Percentiles rank a stretch among this genome's conserved stretches.
Evolutionary conservation across 2,797 vertebrate species (phyloP).

Genomic region (Peromyscus nudipes): DNA sequence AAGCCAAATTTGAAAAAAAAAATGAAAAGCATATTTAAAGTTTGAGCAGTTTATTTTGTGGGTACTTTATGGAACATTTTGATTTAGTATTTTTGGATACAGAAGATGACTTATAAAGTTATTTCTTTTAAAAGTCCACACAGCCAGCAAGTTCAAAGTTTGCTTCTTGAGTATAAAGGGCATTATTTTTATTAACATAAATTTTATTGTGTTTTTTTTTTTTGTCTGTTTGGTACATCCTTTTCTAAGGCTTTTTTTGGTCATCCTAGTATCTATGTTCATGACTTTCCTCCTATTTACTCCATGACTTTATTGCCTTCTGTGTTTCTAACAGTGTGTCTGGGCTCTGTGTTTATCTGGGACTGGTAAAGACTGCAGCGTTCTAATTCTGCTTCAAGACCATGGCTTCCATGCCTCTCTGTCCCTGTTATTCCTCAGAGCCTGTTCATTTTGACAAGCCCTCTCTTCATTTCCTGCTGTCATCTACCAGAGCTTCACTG

Average conservation of each 20-base stretch:
- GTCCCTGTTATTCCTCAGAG: not conserved
- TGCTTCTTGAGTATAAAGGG: constrained; percentile 42
- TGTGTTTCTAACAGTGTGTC: not conserved
- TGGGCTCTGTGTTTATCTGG: not conserved
- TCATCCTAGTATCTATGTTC: not conserved
- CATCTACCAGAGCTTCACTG: not conserved
- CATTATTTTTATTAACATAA: constrained; percentile 52
- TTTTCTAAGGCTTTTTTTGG: not conserved
- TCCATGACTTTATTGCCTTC: not conserved
- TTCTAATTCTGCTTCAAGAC: not conserved
- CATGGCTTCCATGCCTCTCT: not conserved
- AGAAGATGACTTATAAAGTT: constrained; percentile 67
- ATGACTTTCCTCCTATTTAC: constrained; percentile 3
- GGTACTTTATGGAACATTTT: constrained; percentile 74
- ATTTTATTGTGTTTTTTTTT: not conserved
- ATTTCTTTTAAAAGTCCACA: constrained; percentile 65
- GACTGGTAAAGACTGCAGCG: not conserved
- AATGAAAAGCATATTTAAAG: constrained; percentile 85
- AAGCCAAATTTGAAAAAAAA: constrained; percentile 86
- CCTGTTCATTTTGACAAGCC: not conserved
- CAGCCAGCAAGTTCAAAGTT: constrained; percentile 37
- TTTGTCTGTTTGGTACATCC: not conserved
- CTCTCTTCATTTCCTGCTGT: not conserved
- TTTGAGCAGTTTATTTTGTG: constrained; percentile 85
- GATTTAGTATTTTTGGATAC: constrained; percentile 71